A percentile compares a stretch with the other conserved stretches of the same genome.
Conservation (phyloP, 1,140 invertebrate genomes). For the Penaeus chinensis region DNA sequence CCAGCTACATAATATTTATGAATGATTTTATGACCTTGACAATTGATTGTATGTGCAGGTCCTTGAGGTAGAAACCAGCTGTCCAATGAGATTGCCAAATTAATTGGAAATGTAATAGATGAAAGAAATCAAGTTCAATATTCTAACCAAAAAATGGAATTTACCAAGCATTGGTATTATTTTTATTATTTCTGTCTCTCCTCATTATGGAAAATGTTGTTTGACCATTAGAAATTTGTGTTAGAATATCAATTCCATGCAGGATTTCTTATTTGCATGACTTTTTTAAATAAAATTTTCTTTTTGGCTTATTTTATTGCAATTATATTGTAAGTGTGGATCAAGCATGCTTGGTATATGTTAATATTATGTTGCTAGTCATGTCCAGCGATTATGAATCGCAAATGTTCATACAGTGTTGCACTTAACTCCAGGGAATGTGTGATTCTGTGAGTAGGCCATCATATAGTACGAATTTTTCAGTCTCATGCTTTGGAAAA, state of each 20-base stretch:
- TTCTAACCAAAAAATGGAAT: neutral
- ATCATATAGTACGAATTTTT: too few relatives aligned
- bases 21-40: constrained; percentile 16
- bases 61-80: constrained; percentile 12
- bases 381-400: constrained; percentile 37
- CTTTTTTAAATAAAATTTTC: neutral
- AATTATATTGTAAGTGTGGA: neutral
- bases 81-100: neutral
- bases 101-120: neutral
- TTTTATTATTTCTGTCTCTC: too few relatives aligned
- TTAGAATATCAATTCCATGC: too few relatives aligned
- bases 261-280: too few relatives aligned
- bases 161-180: too few relatives aligned
- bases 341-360: neutral
- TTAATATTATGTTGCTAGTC: constrained; percentile 38
- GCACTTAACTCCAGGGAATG: too few relatives aligned
- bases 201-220: too few relatives aligned
- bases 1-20: constrained; percentile 27
- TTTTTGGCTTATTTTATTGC: constrained; percentile 10
- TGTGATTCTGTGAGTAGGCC: too few relatives aligned
- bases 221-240: too few relatives aligned
- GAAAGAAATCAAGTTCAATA: neutral
- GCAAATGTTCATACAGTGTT: neutral
- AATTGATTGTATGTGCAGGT: neutral
- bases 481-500: too few relatives aligned